Evolutionary conservation across 2,797 vertebrate species (phyloP).

Genomic region (Perodicticus potto): DNA sequence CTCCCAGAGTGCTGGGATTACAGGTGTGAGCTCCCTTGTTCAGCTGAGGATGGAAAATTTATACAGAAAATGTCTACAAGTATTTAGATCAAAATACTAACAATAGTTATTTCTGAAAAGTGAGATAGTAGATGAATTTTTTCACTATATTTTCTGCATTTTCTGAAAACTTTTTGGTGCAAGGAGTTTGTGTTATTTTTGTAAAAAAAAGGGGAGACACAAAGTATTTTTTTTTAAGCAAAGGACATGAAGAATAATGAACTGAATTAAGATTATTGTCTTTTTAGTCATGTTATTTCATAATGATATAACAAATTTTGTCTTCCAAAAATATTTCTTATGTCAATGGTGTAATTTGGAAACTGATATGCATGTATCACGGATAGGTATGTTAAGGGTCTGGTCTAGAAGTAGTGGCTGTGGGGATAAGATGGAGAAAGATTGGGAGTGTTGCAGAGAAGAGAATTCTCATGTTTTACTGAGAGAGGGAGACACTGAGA

Average conservation of each 20-base stretch:
- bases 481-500: not conserved
- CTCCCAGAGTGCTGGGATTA: too few relatives aligned
- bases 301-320: not conserved
- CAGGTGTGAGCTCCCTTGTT: too few relatives aligned
- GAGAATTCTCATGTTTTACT: not conserved
- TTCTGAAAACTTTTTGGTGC: not conserved
- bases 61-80: not conserved
- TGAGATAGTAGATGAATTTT: not conserved
- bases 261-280: not conserved
- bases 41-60: not conserved
- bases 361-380: not conserved
- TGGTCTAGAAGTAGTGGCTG: not conserved
- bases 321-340: not conserved
- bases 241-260: not conserved
- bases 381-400: not conserved
- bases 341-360: not conserved
- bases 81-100: not conserved
- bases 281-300: conserved; percentile 21
- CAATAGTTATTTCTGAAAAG: conserved; percentile 9
- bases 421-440: not conserved
- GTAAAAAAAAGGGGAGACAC: not conserved
- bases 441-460: not conserved
- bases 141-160: not conserved
- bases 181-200: not conserved
- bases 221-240: conserved; percentile 37